Conservation (phyloP, 2,888 invertebrate species). For the Drosophila maculinotata region DNA sequence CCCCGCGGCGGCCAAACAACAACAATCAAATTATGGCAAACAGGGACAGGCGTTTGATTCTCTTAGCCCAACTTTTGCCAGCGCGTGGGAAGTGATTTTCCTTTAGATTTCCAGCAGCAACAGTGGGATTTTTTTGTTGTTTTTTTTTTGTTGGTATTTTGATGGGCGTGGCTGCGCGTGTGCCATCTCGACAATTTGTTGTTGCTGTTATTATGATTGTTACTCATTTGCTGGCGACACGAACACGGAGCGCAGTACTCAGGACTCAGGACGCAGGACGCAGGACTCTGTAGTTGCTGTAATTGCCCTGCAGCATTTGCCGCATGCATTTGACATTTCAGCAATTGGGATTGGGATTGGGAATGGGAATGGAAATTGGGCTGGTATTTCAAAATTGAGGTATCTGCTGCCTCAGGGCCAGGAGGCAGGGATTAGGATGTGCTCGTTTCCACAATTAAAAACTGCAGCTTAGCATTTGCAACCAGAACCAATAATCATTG, state of each 20-base stretch:
- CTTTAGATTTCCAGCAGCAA: neutral
- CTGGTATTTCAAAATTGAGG: conserved; percentile 4
- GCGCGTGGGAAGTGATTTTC: conserved; percentile 27
- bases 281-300: conserved; percentile 18
- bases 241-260: neutral
- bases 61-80: conserved; percentile 20
- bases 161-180: conserved; percentile 61
- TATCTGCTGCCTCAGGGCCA: conserved; percentile 33
- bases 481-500: conserved; percentile 39
- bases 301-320: conserved; percentile 63
- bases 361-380: conserved; percentile 7
- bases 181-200: conserved; percentile 41
- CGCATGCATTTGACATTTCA: conserved; percentile 67
- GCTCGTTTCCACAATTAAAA: conserved; percentile 75
- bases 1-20: conserved; percentile 15
- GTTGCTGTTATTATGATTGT: conserved; percentile 36
- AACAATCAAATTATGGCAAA: conserved; percentile 78
- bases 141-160: neutral
- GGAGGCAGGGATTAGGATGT: conserved; percentile 55
- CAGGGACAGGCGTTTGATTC: conserved; percentile 36
- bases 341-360: conserved; percentile 23
- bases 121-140: neutral
- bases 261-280: neutral
- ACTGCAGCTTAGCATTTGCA: conserved; percentile 53
- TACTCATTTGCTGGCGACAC: conserved; percentile 41